Conservation (phyloP, 2,888 invertebrate genomes). For the Pyrgus malvae region DNA sequence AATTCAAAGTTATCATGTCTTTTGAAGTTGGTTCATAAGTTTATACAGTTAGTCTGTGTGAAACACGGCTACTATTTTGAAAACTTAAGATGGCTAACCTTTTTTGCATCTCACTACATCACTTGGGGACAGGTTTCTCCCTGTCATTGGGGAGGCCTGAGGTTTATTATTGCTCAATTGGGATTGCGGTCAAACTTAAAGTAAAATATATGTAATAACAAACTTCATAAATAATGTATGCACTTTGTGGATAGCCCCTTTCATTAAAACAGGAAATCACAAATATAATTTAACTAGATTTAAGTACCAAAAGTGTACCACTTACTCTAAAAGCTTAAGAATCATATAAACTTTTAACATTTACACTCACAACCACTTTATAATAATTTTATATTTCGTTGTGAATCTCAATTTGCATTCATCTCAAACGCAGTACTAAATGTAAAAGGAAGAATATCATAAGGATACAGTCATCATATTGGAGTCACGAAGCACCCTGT, state of each 20-base stretch:
- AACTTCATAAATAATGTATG: too few species aligned
- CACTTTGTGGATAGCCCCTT: slow-evolving; percentile 16
- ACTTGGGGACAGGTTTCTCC: too few species aligned
- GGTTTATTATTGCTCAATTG: too few species aligned
- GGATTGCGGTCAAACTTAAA: too few species aligned
- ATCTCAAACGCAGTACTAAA: slow-evolving; percentile 26
- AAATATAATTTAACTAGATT: slow-evolving; percentile 46
- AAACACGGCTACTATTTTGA: too few species aligned
- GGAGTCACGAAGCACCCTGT: slow-evolving; percentile 40
- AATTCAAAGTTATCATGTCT: too few species aligned
- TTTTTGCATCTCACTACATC: too few species aligned
- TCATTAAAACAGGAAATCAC: slow-evolving; percentile 45
- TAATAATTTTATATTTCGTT: slow-evolving; percentile 48
- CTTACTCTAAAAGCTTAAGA: slow-evolving; percentile 42
- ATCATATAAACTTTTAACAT: slow-evolving; percentile 44
- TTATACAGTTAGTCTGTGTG: too few species aligned
- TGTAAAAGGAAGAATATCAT: slow-evolving; percentile 30
- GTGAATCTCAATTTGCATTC: slow-evolving; percentile 43
- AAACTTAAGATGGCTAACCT: too few species aligned
- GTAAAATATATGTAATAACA: too few species aligned
- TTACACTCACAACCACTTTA: slow-evolving; percentile 63
- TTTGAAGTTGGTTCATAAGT: too few species aligned
- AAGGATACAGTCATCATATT: slow-evolving; percentile 29
- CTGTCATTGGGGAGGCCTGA: too few species aligned
- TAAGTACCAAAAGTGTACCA: slow-evolving; percentile 59